Percentiles rank a stretch among this genome's conserved stretches.
Conservation (phyloP, 1,140 invertebrate species). For the Microplitis mediator region DNA sequence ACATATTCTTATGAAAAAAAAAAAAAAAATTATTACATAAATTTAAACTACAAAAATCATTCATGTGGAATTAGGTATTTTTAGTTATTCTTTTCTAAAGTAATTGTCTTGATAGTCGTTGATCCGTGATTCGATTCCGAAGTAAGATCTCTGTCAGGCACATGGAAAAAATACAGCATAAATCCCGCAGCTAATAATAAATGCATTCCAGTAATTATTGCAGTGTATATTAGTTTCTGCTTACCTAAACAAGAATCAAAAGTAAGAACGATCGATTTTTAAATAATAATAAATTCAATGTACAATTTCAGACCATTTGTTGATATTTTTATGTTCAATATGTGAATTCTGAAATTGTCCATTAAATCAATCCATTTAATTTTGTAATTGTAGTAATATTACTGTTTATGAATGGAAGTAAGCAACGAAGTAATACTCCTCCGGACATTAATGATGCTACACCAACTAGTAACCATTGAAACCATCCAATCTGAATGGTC, state of each 20-base stretch:
- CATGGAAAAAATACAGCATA: slow-evolving; percentile 77
- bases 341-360: not conserved
- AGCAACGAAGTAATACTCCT: slow-evolving; percentile 79
- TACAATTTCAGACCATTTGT: not conserved
- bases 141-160: slow-evolving; percentile 34
- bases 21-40: too few relatives aligned
- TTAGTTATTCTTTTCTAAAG: too few relatives aligned
- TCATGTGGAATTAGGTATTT: too few relatives aligned
- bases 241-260: slow-evolving; percentile 50
- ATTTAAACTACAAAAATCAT: too few relatives aligned
- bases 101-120: too few relatives aligned
- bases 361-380: not conserved
- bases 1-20: too few relatives aligned
- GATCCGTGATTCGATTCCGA: not conserved
- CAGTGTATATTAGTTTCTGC: slow-evolving; percentile 71
- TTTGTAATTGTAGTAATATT: slow-evolving; percentile 27
- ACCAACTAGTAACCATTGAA: slow-evolving; percentile 88
- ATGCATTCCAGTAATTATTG: slow-evolving; percentile 76
- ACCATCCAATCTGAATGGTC: slow-evolving; percentile 81
- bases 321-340: not conserved
- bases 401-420: slow-evolving; percentile 77
- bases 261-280: slow-evolving; percentile 29
- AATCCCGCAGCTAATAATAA: slow-evolving; percentile 83
- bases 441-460: slow-evolving; percentile 83
- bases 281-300: not conserved